Evolutionary conservation across 2,113 vertebrate species (phyloP), one percentile per base, ranked within the genome.

Genomic region (Microcebus murinus): DNA sequence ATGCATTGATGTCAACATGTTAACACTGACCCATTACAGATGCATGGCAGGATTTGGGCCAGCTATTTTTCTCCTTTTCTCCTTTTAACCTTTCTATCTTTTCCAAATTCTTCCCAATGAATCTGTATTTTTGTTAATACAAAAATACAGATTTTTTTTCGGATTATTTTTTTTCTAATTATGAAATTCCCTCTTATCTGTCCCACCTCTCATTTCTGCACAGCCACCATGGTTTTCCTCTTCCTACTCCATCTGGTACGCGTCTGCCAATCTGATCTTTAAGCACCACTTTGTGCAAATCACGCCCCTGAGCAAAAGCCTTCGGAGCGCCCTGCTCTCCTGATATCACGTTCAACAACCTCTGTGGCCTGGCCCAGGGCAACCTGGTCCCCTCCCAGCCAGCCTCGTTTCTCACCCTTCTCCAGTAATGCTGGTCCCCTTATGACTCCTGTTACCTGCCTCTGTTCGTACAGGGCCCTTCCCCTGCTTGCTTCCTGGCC

Each of bases 311-410:
- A 71, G 39, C n/a, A 81, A 52, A 90, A 20, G 15, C 21, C 14
- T n/a, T n/a, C 10, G 63, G 45, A 9, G 52, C 17, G 48, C 68
- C 55, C 36, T 23, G 61, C 31, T 23, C 45, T n/a, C 67, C 27
- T 0, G 0, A 65, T 25, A 4, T 2, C 17, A 9, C 0, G 34
- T 14, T 59, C 76, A 36, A 17, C 8, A 8, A 15, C 21, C 76
- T 73, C 68, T 73, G 55, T 23, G n/a, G 17, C 34, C 31, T 21
- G 17, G 39, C 3, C 42, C 23, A 8, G 17, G 3, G 2, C 4
- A 21, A 11, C 25, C 10, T 0, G 29, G 14, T 42, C 74, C 27
- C 31, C 13, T 7, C 59, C 67, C 7, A 23, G 52, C 3, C 10
- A 18, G 71, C 48, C 12, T 25, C 10, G 11, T 2, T 14, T 25